Conservation (phyloP, 2,888 invertebrate genomes). For the Sycophila texana region DNA sequence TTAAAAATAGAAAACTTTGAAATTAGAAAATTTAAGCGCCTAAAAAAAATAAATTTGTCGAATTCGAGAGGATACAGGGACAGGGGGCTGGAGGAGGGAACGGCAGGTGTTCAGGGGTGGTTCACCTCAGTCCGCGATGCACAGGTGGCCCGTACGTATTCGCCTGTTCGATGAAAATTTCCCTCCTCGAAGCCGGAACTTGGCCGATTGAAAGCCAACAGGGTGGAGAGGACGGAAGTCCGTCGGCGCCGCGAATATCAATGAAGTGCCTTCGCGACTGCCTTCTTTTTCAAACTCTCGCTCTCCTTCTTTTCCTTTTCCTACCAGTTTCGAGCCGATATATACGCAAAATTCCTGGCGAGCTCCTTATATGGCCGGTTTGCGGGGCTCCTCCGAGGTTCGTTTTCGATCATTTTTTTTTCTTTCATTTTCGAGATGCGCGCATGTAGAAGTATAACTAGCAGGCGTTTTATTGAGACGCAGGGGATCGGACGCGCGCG, state of each 20-base stretch:
- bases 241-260: constrained; percentile 10
- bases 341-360: neutral
- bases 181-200: neutral
- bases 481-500: no score
- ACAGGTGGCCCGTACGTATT: neutral
- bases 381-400: neutral
- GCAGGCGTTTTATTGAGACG: no score
- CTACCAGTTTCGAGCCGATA: neutral
- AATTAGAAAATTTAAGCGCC: neutral
- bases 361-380: neutral
- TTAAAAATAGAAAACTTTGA: neutral
- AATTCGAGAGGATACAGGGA: neutral
- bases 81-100: neutral
- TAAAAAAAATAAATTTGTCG: neutral
- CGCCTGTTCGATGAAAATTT: neutral
- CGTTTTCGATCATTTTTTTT: neutral
- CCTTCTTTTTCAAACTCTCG: neutral
- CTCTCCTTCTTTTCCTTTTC: neutral
- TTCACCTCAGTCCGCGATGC: constrained; percentile 28
- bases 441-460: no score
- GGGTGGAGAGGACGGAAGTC: constrained; percentile 25
- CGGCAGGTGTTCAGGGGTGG: constrained; percentile 48
- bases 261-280: neutral
- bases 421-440: neutral
- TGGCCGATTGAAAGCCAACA: neutral